phyloP scores from a whole-genome alignment of 1,140 invertebrate species.

The Penaeus indicus region DNA sequence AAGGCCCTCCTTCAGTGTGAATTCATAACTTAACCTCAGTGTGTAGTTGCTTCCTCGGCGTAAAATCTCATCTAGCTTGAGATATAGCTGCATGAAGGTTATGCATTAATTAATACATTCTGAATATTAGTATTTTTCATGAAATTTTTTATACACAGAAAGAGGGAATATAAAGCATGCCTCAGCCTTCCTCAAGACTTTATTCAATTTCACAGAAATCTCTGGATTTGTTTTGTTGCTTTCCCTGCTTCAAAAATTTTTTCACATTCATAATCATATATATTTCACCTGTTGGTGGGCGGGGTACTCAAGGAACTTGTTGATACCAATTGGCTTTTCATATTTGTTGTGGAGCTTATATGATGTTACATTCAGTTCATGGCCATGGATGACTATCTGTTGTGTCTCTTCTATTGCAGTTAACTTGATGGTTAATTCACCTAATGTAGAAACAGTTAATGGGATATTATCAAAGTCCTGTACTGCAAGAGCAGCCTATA shows the following conservation, averaged over 20 bases:
- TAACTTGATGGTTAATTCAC: constrained; percentile 80
- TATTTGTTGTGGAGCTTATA: constrained; percentile 76
- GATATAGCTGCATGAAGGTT: constrained; percentile 75
- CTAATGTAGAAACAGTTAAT: constrained; percentile 70
- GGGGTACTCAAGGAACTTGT: constrained; percentile 82
- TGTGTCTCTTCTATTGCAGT: constrained; percentile 84
- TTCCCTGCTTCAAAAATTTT: not conserved
- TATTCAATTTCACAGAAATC: too few species aligned
- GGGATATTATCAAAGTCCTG: not conserved
- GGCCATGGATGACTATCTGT: constrained; percentile 91
- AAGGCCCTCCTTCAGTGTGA: constrained; percentile 82
- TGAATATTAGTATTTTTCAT: too few species aligned
- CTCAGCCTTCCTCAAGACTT: too few species aligned
- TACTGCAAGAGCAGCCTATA: too few species aligned
- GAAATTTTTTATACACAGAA: too few species aligned
- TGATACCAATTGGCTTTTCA: constrained; percentile 75
- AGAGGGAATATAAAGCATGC: too few species aligned
- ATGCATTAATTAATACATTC: constrained; percentile 64
- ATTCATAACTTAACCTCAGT: constrained; percentile 86
- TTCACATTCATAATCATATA: not conserved
- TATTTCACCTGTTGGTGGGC: constrained; percentile 58
- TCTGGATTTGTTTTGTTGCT: too few species aligned
- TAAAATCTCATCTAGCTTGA: constrained; percentile 80
- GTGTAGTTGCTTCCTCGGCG: constrained; percentile 83
- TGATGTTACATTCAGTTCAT: constrained; percentile 89